Conservation (phyloP, 2,888 invertebrate genomes). For the Morpho deidamia region DNA sequence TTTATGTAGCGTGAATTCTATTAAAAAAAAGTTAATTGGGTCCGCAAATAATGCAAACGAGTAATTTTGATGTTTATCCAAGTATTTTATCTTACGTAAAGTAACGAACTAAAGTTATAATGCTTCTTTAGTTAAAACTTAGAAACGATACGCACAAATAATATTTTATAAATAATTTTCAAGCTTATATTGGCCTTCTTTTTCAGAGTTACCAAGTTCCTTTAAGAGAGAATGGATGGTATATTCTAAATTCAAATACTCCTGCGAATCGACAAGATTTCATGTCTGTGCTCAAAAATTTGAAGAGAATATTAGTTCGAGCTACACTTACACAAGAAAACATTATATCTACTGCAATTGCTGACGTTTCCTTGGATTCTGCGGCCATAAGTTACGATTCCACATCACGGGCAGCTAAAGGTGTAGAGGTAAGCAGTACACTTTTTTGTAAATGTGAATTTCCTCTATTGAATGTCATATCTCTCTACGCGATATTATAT, state of each 20-base stretch:
- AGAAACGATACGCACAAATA: too few relatives aligned
- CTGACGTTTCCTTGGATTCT: slow-evolving; percentile 92
- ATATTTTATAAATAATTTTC: too few relatives aligned
- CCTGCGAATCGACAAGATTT: slow-evolving; percentile 86
- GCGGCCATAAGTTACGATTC: slow-evolving; percentile 82
- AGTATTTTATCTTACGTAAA: too few relatives aligned
- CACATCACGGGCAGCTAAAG: slow-evolving; percentile 80
- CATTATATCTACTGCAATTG: slow-evolving; percentile 83
- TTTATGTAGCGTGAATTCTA: too few relatives aligned
- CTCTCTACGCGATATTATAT: too few relatives aligned
- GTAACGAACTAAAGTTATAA: too few relatives aligned
- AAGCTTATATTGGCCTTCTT: not conserved
- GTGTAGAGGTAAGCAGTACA: slow-evolving; percentile 83
- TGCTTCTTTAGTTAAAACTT: too few relatives aligned
- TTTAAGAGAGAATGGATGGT: slow-evolving; percentile 83
- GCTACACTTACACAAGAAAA: slow-evolving; percentile 80
- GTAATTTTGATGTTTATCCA: too few relatives aligned
- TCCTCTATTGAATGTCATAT: too few relatives aligned
- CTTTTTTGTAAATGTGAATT: not conserved
- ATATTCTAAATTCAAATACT: slow-evolving; percentile 38
- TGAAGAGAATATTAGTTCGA: slow-evolving; percentile 90
- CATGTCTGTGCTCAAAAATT: slow-evolving; percentile 88
- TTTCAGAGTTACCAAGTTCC: slow-evolving; percentile 80
- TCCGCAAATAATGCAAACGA: too few relatives aligned
- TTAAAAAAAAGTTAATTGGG: too few relatives aligned